Evolutionary conservation across 2,797 vertebrate genomes (phyloP), one percentile per base, ranked within the genome.

Genomic region (Tolypeutes matacus): DNA sequence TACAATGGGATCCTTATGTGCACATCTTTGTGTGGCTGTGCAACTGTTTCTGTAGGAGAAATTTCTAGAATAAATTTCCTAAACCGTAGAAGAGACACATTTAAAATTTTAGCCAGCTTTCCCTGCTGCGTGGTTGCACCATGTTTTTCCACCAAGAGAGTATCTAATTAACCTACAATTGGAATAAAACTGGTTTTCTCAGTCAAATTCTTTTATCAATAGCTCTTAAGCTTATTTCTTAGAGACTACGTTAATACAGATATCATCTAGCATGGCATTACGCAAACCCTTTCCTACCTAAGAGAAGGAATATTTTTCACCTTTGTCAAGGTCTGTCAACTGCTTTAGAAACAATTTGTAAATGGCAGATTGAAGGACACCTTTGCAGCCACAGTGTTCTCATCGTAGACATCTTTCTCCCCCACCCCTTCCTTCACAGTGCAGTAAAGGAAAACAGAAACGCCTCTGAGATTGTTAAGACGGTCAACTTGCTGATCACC

Each of bases 401-500:
- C 14, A 0, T 92, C 34, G 6, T 20, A 14, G 12, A 93, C 17
- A 10, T 17, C 8, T 31, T 29, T 25, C 11, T 62, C 27, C 20
- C 2, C 76, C 8, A 25, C 2, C 6, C 31, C 60, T 91, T 64
- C 76, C 86, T 84, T 85, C 84, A 86, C 98, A 99, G 99, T 94
- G 98, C 98, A 91, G 98, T 99, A 97, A 99, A 99, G 98, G 99
- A 99, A 94, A 99, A 99, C 94, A 99, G 98, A 97, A 99, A 98
- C 0, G 99, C 99, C 23, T 99, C 99, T 0, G 99, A 99, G 98
- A 99, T 99, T 69, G 99, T 99, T 94, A 99, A 99, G 97, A 99
- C 99, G 0, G 98, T 99, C 95, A 99, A 99, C 86, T 98, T 99
- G 98, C 98, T 99, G 49, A 98, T 99, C 98, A 99, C 98, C 8